Evolutionary conservation across 2,888 invertebrate species (phyloP).

Genomic region (Mechanitis messenoides): DNA sequence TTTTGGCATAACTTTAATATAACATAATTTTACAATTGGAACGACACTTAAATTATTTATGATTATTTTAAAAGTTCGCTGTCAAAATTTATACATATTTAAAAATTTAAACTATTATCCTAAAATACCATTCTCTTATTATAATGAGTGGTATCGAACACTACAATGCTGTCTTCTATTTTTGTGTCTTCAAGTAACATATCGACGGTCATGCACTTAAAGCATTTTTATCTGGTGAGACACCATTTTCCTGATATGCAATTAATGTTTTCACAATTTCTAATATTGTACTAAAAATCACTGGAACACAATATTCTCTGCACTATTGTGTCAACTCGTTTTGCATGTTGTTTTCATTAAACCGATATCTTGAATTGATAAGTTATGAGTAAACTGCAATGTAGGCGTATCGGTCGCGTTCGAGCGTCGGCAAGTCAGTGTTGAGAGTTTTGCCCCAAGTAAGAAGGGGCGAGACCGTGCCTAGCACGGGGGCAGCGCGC

Average conservation of each 20-base stretch:
- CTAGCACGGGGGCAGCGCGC: conserved; percentile 72
- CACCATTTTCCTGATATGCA: not conserved
- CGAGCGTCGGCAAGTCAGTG: conserved; percentile 57
- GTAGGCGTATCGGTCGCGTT: conserved; percentile 59
- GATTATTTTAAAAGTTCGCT: too few species aligned
- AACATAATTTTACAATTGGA: too few species aligned
- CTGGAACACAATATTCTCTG: conserved; percentile 9
- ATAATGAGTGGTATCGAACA: not conserved
- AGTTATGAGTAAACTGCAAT: conserved; percentile 38
- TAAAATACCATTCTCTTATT: too few species aligned
- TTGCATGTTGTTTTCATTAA: conserved; percentile 15
- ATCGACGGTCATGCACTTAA: not conserved
- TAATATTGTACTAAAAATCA: conserved; percentile 9
- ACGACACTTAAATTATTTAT: too few species aligned
- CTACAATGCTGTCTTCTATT: not conserved
- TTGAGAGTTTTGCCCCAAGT: conserved; percentile 71
- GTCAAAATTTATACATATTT: too few species aligned
- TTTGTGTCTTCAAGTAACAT: not conserved
- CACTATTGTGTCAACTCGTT: conserved; percentile 8
- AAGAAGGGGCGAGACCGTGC: conserved; percentile 69
- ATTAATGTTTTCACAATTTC: conserved; percentile 5
- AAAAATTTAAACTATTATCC: too few species aligned
- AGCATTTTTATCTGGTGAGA: not conserved
- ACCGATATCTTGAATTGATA: conserved; percentile 10
- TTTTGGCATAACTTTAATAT: too few species aligned